A percentile compares a stretch with the other conserved stretches of the same genome.
Evolutionary conservation across 2,113 vertebrate genomes (phyloP).

Genomic region (Psilopsiagon aurifrons): DNA sequence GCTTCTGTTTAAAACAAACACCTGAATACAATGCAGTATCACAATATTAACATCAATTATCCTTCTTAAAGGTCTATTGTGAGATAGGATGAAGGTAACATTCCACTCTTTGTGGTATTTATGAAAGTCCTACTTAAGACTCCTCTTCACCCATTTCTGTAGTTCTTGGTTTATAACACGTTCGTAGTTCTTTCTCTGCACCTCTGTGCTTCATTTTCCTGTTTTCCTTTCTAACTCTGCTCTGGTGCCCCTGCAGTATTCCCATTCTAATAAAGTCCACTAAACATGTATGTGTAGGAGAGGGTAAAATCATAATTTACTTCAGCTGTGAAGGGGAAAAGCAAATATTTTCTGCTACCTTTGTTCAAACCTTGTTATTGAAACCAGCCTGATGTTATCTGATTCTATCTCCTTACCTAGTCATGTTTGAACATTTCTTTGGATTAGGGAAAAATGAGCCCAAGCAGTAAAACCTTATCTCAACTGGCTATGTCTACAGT

Average conservation of each 20-base stretch:
- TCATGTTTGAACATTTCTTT: not conserved
- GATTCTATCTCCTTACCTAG: not conserved
- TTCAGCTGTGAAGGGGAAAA: not conserved
- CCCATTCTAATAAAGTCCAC: not conserved
- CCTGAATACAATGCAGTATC: not conserved
- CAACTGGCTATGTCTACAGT: not conserved
- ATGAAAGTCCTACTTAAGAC: not conserved
- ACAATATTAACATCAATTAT: rapidly evolving
- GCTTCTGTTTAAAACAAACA: not conserved
- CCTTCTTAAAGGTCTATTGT: not conserved
- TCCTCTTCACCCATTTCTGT: not conserved
- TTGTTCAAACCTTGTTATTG: not conserved
- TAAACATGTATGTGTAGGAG: not conserved
- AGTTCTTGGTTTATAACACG: not conserved
- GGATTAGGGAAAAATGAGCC: not conserved
- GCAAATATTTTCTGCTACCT: not conserved
- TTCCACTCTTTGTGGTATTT: not conserved
- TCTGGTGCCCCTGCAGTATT: not conserved
- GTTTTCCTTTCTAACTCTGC: not conserved
- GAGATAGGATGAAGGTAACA: not conserved
- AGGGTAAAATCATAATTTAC: not conserved
- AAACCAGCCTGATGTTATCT: not conserved
- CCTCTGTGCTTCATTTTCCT: not conserved
- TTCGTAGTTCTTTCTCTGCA: not conserved
- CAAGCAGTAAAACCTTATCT: constrained; percentile 45